Evolutionary conservation across 2,113 vertebrate genomes (phyloP).

Genomic region (Lampris megalopsis): DNA sequence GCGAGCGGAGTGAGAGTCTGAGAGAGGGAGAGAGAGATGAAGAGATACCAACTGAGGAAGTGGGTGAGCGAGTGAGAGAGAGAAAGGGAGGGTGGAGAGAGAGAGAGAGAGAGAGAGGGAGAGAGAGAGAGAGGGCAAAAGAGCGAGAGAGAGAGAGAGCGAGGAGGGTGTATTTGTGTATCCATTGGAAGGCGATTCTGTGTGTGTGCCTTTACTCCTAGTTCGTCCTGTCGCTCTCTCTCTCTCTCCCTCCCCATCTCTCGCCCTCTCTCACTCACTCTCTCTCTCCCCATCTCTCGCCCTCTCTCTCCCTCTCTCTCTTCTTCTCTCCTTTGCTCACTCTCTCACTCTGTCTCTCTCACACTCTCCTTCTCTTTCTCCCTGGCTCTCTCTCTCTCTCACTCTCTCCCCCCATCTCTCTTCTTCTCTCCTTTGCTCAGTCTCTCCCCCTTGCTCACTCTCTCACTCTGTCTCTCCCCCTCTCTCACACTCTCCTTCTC

Average conservation of each 20-base stretch:
- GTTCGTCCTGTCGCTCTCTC: slow-evolving; percentile 49
- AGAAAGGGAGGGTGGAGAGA: not conserved
- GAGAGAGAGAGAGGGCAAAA: slow-evolving; percentile 18
- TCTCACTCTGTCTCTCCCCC: slow-evolving; percentile 51
- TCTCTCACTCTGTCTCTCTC: not conserved
- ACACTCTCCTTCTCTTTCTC: slow-evolving; percentile 58
- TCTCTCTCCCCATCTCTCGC: slow-evolving; percentile 4
- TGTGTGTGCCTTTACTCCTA: slow-evolving; percentile 60
- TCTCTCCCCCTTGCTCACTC: slow-evolving; percentile 35
- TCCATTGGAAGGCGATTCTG: slow-evolving; percentile 62
- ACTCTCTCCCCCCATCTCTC: not conserved
- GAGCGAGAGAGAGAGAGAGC: slow-evolving; percentile 7
- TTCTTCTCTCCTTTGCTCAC: not conserved
- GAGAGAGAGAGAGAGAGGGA: slow-evolving; percentile 28
- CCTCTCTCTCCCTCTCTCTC: slow-evolving; percentile 64
- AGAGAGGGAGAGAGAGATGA: slow-evolving; percentile 26
- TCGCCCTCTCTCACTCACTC: slow-evolving; percentile 59
- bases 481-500: not conserved
- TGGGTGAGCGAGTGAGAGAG: slow-evolving; percentile 25
- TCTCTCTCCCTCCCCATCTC: not conserved
- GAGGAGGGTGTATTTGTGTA: slow-evolving; percentile 37
- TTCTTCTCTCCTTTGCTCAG: slow-evolving; percentile 20
- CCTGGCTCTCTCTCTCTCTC: slow-evolving; percentile 51
- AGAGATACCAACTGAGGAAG: slow-evolving; percentile 21
- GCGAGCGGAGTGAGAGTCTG: slow-evolving; percentile 40